Evolutionary conservation across 2,113 vertebrate species (phyloP).

Genomic region (Chloroceryle aenea): DNA sequence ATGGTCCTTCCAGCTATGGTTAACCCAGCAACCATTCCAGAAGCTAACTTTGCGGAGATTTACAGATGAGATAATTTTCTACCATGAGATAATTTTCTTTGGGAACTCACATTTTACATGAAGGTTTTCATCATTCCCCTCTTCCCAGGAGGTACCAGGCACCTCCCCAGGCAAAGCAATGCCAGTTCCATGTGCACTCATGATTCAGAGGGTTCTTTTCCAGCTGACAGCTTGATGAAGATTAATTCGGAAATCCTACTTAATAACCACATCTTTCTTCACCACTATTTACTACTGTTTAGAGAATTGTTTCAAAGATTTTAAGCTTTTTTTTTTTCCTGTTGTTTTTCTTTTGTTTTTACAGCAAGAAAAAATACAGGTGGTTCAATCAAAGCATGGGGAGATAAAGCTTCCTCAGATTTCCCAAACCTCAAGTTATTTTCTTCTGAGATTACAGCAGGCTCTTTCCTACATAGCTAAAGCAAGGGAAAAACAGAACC

Average conservation of each 20-base stretch:
- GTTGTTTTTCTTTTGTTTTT: background rate
- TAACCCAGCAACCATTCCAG: background rate
- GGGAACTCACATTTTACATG: background rate
- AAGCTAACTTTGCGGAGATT: background rate
- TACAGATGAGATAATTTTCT: background rate
- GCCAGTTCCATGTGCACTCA: background rate
- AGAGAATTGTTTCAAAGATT: background rate
- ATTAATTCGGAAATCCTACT: background rate
- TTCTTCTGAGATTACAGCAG: background rate
- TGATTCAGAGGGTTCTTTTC: background rate
- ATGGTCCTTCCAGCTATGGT: background rate
- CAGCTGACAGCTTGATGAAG: background rate
- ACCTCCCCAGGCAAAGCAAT: background rate
- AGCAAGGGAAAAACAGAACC: background rate
- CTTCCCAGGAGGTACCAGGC: background rate
- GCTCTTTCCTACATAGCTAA: background rate
- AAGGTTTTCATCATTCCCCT: background rate
- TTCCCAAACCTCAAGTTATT: background rate
- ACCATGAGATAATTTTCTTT: background rate
- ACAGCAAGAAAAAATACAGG: background rate
- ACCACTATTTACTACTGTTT: background rate
- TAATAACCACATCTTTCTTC: background rate
- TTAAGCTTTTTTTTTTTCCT: background rate
- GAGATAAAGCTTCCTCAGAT: background rate
- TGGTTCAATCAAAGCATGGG: accelerated